Conservation (phyloP, 1,140 invertebrate genomes). For the Conus ventricosus region DNA sequence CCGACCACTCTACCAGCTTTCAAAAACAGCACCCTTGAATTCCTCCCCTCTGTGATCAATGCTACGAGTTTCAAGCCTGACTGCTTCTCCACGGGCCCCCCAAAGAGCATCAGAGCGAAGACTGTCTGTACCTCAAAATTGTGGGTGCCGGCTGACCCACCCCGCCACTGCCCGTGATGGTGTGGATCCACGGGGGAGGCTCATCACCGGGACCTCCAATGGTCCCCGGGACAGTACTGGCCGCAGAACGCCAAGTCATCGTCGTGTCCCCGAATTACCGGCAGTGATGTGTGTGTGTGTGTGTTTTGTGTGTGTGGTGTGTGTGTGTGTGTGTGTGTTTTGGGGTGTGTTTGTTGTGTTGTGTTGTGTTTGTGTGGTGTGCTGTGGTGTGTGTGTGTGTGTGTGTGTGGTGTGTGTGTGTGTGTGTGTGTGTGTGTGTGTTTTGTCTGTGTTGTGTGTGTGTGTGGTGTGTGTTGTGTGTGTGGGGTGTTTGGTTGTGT, state of each 20-base stretch:
- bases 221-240: neutral
- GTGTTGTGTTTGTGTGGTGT: neutral
- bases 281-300: neutral
- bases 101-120: constrained; percentile 78
- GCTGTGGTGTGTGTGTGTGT: neutral
- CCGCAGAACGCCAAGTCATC: neutral
- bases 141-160: constrained; percentile 79
- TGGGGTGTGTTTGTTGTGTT: too few species aligned
- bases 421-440: too few species aligned
- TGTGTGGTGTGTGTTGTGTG: too few species aligned
- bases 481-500: too few species aligned
- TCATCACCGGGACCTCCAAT: neutral
- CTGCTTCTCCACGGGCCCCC: neutral
- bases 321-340: neutral
- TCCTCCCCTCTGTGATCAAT: neutral
- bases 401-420: too few species aligned
- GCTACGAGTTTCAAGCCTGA: neutral
- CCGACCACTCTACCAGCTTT: neutral
- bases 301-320: constrained; percentile 9
- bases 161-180: too few species aligned
- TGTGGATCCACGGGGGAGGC: neutral
- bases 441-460: too few species aligned
- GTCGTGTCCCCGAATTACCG: neutral
- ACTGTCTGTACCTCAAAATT: constrained; percentile 96
- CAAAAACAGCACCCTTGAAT: neutral